Conservation (phyloP, 2,888 invertebrate species). For the Lamellibrachia satsuma region DNA sequence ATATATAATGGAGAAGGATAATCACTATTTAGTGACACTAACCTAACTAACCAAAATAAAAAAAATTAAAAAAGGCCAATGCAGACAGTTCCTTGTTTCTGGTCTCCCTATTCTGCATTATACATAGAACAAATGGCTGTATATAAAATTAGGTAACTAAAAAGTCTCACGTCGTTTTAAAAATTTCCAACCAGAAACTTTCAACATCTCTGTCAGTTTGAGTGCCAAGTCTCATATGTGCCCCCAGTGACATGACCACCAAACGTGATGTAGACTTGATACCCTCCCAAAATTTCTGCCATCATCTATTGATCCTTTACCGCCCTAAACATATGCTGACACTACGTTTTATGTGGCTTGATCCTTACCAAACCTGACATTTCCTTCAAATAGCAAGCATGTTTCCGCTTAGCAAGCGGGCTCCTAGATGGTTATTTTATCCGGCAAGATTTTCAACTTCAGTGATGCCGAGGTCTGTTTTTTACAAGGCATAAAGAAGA, state of each 20-base stretch:
- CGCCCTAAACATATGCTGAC: not conserved
- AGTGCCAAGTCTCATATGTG: not conserved
- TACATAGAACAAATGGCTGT: no score
- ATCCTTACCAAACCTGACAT: constrained; percentile 5
- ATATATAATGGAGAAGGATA: no score
- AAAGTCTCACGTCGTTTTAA: no score
- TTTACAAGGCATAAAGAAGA: not conserved
- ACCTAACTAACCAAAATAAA: no score
- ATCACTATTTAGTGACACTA: no score
- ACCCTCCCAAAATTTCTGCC: not conserved
- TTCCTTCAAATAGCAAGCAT: not conserved
- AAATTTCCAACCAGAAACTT: not conserved
- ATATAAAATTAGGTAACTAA: no score
- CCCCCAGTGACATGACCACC: not conserved
- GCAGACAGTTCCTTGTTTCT: no score
- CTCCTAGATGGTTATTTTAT: not conserved
- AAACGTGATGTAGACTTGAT: not conserved
- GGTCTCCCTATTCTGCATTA: no score
- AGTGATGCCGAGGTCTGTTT: not conserved
- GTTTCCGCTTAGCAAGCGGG: not conserved
- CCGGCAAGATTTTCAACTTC: not conserved
- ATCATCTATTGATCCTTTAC: not conserved
- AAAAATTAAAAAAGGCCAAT: no score
- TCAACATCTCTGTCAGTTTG: not conserved
- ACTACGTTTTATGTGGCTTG: not conserved